phyloP scores from a whole-genome alignment of 92 coral and sea anemone genomes.

The Paragorgia papillata region DNA sequence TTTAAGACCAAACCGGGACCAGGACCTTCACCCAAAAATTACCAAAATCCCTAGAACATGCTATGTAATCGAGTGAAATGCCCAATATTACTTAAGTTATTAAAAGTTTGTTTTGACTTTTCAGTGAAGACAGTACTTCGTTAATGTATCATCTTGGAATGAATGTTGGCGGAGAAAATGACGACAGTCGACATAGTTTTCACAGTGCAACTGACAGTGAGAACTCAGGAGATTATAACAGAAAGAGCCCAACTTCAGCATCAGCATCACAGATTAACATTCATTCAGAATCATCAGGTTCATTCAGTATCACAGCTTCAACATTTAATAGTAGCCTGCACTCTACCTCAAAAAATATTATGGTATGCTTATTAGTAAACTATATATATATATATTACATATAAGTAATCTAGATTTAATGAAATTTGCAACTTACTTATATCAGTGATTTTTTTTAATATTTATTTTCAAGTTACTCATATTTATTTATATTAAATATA shows the following conservation, averaged over 20 bases:
- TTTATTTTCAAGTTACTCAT: no score
- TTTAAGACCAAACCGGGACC: no score
- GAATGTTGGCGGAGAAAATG: conserved; percentile 85
- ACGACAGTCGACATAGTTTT: conserved; percentile 69
- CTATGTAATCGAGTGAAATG: no score
- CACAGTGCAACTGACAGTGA: conserved; percentile 74
- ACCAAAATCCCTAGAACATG: no score
- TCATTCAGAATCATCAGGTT: neutral
- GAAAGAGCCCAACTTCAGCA: neutral
- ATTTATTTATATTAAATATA: no score
- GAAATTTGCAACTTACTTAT: no score
- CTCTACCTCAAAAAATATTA: neutral
- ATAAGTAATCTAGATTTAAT: no score
- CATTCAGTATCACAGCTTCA: conserved; percentile 30
- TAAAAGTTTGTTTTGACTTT: neutral
- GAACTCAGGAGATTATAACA: conserved; percentile 33
- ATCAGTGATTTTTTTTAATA: no score
- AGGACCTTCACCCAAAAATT: neutral
- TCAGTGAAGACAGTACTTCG: conserved; percentile 96
- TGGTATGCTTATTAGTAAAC: neutral
- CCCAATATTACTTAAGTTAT: no score
- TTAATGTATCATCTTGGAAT: conserved; percentile 88
- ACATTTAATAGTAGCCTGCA: conserved; percentile 4
- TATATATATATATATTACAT: no score
- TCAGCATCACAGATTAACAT: conserved; percentile 7